Evolutionary conservation across 2,888 invertebrate genomes (phyloP), one percentile per base, ranked within the genome.

Genomic region (Epistrophe grossulariae): DNA sequence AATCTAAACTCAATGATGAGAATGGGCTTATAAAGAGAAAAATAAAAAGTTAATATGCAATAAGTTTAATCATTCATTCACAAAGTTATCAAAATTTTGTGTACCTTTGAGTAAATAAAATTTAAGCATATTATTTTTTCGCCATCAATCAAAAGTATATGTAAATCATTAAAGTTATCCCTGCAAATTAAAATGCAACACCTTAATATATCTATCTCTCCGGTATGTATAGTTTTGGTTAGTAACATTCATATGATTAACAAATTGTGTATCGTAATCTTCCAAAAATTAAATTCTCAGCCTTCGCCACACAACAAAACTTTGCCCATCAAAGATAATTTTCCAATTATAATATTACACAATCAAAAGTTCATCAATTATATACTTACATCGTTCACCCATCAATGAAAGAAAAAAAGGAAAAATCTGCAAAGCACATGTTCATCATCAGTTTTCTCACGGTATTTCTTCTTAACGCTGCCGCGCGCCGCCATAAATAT

Each of bases 341-440:
- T 74, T 79, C 73, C 73, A 79, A 66, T 79, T 80, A 17, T 38
- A n/a, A 43, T 74, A 24, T 74, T 74, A 38, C 80, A 17, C 50
- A 60, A 74, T 35, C 35, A 59, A 57, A 73, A 79, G 66, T 50
- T 57, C 72, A 79, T 79, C 72, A 79, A 72, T 57, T 48, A 71
- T 57, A 55, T 55, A 15, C 45, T 52, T n/a, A n/a, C n/a, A n/a
- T 40, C 4, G 48, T 15, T 24, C 68, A 38, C 38, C 19, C 4
- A 68, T 64, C 64, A 31, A 64, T 45, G 9, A 28, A 45, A 64
- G 4, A 28, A 45, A 64, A 45, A 48, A 2, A 50, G 15, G 38
- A 38, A 60, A 77, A 40, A 43, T 66, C 55, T 59, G 7, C 38
- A n/a, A 52, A 35, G 15, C 40, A 52, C 50, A 74, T 74, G 74